phyloP scores from a whole-genome alignment of 1,140 invertebrate genomes.

The Drosophila fuyamai region DNA sequence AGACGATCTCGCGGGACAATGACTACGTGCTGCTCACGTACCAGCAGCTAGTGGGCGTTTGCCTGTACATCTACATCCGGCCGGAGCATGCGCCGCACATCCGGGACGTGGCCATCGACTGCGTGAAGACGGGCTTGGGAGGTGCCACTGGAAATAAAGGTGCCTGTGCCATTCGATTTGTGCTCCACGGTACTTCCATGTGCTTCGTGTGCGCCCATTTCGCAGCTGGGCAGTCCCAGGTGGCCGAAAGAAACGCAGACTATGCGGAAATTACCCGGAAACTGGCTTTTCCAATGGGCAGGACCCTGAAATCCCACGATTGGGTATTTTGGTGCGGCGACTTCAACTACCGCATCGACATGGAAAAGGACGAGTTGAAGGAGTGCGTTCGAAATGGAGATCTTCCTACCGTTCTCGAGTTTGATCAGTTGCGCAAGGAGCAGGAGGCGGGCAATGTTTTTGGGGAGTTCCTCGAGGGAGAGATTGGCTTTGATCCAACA shows the following conservation, averaged over 20 bases:
- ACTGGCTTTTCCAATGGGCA: slow-evolving; percentile 96
- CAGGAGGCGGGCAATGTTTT: slow-evolving; percentile 95
- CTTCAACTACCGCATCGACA: slow-evolving; percentile 99
- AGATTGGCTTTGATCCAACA: slow-evolving; percentile 96
- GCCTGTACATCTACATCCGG: slow-evolving; percentile 97
- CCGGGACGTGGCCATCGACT: slow-evolving; percentile 96
- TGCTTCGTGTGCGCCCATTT: slow-evolving; percentile 99
- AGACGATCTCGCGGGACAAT: slow-evolving; percentile 93
- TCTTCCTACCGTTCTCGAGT: slow-evolving; percentile 90
- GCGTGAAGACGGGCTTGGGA: slow-evolving; percentile 98
- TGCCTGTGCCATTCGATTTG: slow-evolving; percentile 96
- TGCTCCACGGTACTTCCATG: slow-evolving; percentile 95
- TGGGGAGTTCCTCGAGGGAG: slow-evolving; percentile 96
- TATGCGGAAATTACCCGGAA: slow-evolving; percentile 97
- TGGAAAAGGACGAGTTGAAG: slow-evolving; percentile 97
- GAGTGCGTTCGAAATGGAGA: slow-evolving; percentile 92
- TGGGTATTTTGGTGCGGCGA: slow-evolving; percentile 99
- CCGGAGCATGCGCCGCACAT: slow-evolving; percentile 94
- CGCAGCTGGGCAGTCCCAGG: slow-evolving; percentile 98
- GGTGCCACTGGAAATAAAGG: slow-evolving; percentile 98
- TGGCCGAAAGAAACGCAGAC: slow-evolving; percentile 96
- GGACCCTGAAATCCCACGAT: slow-evolving; percentile 97
- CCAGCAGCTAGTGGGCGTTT: slow-evolving; percentile 99
- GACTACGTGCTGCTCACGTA: slow-evolving; percentile 97
- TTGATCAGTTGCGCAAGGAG: slow-evolving; percentile 95